Percentiles rank a stretch among this genome's conserved stretches.
phyloP scores from a whole-genome alignment of 2,113 vertebrate species.

The Oriolus oriolus region DNA sequence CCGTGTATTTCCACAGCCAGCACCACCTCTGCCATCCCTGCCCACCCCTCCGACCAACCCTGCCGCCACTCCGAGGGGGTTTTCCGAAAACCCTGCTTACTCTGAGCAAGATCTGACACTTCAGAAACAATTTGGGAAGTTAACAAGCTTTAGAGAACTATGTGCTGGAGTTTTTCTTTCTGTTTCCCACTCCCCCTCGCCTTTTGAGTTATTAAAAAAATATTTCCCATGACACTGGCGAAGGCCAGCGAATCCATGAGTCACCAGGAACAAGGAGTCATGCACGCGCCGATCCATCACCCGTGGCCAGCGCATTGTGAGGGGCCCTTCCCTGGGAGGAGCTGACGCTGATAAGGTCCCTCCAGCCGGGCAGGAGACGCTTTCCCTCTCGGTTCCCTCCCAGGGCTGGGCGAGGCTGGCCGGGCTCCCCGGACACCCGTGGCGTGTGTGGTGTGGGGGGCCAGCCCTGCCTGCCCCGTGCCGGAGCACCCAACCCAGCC shows the following conservation, averaged over 20 bases:
- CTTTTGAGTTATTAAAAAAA: conserved; percentile 47
- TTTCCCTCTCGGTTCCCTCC: not conserved
- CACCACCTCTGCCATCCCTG: not conserved
- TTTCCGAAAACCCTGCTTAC: not conserved
- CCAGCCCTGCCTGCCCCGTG: not conserved
- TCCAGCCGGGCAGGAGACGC: not conserved
- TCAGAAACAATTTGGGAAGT: not conserved
- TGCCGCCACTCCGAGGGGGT: not conserved
- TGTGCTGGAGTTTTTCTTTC: not conserved
- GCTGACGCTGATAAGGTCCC: not conserved
- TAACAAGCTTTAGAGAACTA: not conserved
- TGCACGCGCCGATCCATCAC: not conserved
- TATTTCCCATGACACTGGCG: conserved; percentile 49
- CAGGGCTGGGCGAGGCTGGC: not conserved
- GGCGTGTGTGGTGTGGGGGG: not conserved
- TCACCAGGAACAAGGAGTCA: conserved; percentile 52
- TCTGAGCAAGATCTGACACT: not conserved
- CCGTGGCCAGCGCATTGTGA: not conserved
- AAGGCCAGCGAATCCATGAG: conserved; percentile 41
- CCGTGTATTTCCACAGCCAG: not conserved
- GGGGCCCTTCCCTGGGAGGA: conserved; percentile 39
- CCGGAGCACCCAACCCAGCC: not conserved
- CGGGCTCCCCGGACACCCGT: not conserved
- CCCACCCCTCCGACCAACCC: not conserved
- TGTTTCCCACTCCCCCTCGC: not conserved